Conservation (phyloP, 2,888 invertebrate genomes). For the Chrysolina oricalcia region DNA sequence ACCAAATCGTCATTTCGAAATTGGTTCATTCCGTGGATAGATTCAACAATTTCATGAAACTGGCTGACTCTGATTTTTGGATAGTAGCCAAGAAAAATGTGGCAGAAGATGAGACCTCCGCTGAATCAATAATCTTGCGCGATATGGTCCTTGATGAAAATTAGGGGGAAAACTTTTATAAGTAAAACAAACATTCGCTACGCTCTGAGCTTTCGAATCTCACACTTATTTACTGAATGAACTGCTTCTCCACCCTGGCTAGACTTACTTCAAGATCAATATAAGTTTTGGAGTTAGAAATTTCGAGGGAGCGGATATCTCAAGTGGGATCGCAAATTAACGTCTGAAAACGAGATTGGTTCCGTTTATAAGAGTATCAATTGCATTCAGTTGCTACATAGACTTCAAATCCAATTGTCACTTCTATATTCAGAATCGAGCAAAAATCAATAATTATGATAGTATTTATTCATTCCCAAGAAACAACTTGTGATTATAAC, state of each 20-base stretch:
- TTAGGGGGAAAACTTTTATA: conserved; percentile 45
- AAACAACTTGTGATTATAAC: too few relatives aligned
- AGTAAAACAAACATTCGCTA: conserved; percentile 42
- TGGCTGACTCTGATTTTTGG: background rate
- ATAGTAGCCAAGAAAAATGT: conserved; percentile 8
- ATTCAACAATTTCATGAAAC: conserved; percentile 7
- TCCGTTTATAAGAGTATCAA: background rate
- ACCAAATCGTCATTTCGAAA: background rate
- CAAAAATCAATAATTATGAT: too few relatives aligned
- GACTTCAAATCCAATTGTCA: background rate
- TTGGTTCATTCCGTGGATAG: background rate
- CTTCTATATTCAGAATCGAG: too few relatives aligned
- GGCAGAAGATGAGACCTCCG: conserved; percentile 19
- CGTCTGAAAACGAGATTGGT: background rate
- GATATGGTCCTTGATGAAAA: conserved; percentile 40
- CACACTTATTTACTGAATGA: conserved; percentile 46
- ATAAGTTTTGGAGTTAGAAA: conserved; percentile 36
- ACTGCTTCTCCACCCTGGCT: conserved; percentile 33
- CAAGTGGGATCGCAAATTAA: conserved; percentile 2
- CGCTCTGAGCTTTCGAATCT: conserved; percentile 36
- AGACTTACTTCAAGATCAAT: conserved; percentile 41
- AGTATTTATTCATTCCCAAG: too few relatives aligned
- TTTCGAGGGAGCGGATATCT: conserved; percentile 31
- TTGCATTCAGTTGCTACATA: background rate
- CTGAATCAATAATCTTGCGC: conserved; percentile 39